Base-by-base conservation (phyloP, 2,888 invertebrate genomes). In the Pomacea canaliculata region DNA sequence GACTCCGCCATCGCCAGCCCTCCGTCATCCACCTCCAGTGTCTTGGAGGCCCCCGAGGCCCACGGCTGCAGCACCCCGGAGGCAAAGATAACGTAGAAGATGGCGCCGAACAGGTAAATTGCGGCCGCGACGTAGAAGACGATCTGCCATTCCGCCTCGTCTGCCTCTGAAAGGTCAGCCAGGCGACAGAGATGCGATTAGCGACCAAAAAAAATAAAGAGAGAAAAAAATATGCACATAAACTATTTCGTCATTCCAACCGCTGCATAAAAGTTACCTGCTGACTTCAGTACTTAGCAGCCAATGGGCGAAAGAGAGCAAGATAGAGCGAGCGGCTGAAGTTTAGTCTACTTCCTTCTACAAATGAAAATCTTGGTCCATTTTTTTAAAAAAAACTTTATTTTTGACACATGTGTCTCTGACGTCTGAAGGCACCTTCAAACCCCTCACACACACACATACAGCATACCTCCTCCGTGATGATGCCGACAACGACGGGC, bases 51-150 rank as follows among this genome's bases (percentile, higher is more conserved):
- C 8, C 78, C 80, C 5, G 78, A 77, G 19, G 90, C 90, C 91
- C 91, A 91, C 0, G 85, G 79, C 77, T 91, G 91, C 27, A 91
- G 85, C n/a, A 86, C 85, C 7, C 90, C 91, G 19, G 86, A 83
- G 3, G 90, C 90, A 63, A 92, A 88, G 16, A 91, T 37, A 10
- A 84, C 78, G 84, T 90, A 92, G 77, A 91, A 81, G 1, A 91
- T 77, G 8, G 91, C 90, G 23, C 92, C 92, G 69, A 86, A 79
- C 19, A 89, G 76, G 78, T 92, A 89, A 9, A 92, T 87, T 10
- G 93, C 93, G 82, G 95, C 94, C 0, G 96, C 94, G 84, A 97
- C 95, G 91, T 95, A 95, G 91, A 97, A 97, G 8, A 97, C 95
- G 56, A 93, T 92, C 79, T 94, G 94, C 97, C 97, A 97, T 91